Evolutionary conservation across 2,888 invertebrate species (phyloP), one percentile per base, ranked within the genome.

Genomic region (Anodontia alba): DNA sequence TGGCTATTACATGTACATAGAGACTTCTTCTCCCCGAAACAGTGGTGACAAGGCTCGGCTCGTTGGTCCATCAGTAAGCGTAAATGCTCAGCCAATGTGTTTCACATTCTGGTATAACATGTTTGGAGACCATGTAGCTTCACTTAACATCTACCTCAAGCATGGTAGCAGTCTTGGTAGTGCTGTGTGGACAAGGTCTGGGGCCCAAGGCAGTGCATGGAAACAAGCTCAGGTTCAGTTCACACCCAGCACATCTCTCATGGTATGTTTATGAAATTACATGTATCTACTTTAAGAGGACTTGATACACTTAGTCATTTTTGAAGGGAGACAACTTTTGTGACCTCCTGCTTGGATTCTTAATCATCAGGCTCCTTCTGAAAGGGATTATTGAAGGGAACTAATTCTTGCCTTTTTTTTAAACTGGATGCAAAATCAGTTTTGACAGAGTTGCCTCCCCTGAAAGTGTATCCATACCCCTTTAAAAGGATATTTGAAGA

Each of bases 31-130:
- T 84, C 96, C 96, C 0, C 93, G 96, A 74, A 87, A 95, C 78
- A 95, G 95, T 0, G 96, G 96, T 0, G 95, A 96, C 89, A 94
- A 94, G 66, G 96, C 96, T 0, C 93, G 95, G 80, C 80, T 93
- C 29, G 62, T 88, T 54, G 90, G 91, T 76, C 91, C 91, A n/a
- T 71, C 74, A 0, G 57, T 89, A 8, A 82, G 73, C 26, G 33
- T 84, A 1, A 68, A 74, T 20, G 80, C 73, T 43, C 84, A 80
- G 31, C 76, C 85, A 10, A 72, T 76, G 72, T 92, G 91, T 73
- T 87, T 92, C 54, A 83, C 86, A 20, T 91, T 92, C 84, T 92
- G 91, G 91, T 92, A 92, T 78, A 91, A 89, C 76, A 93, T 93
- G 92, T 89, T 87, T 54, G 92, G 92, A 3, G 80, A 83, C 23